Base-by-base conservation (phyloP, 2,113 vertebrate genomes). In the Tringa solitaria region DNA sequence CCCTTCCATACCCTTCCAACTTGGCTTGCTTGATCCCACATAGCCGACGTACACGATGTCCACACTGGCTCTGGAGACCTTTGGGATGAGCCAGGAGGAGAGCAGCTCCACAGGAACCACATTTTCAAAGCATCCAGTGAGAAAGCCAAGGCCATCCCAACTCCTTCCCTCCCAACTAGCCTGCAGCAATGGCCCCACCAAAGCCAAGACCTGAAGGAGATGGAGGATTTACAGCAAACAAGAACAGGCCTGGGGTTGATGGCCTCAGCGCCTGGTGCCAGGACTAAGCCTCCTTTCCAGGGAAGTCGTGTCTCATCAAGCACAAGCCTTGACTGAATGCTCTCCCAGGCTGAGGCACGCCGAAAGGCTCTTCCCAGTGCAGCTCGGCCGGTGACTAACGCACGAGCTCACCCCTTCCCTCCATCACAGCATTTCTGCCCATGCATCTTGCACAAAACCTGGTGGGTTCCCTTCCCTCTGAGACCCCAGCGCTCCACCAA, bases 321-420 rank as follows among this genome's bases (percentile, higher is more conserved):
- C 2, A 1, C 60, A 68, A 74, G 87, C 73, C 56, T 74, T 35
- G 56, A 45, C 64, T 45, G 60, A 89, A 61, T 0, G 0, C 67
- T 79, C 53, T 57, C 50, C 95, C 89, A 87, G 91, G 93, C 91
- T 11, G 7, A 60, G 72, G 43, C 93, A 70, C 8, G 91, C 87
- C 2, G 1, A 65, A 54, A 50, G 21, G 57, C 43, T 73, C 70
- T 54, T 84, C 70, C 80, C 0, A 0, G 53, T 20, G 39, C 61
- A 4, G 48, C 72, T 4, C 64, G 57, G 67, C 84, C 2, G 7
- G 28, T 79, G 86, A 76, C 70, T 86, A 81, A 48, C 1, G 2
- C 37, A 10, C 33, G 74, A 87, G 46, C 70, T 93, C 65, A 84
- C 50, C 74, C 73, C 77, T 81, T 60, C 81, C 28, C 64, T 77